Base-by-base conservation (phyloP, 1,140 invertebrate species). In the Polypedilum pembai region DNA sequence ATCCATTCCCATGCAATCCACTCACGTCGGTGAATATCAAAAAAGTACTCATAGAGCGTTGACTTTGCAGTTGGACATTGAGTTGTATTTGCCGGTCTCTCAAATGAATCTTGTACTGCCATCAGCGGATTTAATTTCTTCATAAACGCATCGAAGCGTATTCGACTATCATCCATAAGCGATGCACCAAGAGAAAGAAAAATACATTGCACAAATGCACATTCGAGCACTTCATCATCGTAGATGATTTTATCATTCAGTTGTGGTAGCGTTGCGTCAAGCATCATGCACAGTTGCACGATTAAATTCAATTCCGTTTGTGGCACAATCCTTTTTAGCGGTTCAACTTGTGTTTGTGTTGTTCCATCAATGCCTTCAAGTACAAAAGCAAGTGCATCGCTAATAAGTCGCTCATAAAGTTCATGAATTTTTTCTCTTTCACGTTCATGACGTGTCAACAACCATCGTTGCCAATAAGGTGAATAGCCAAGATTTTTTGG, bases 1-100 rank as follows among this genome's bases (percentile, higher is more conserved):
- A 93, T 78, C 83, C 87, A 88, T 75, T 88, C 87, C 93, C 94
- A 96, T 7, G 93, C 89, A n/a, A 90, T 85, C 94, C 94, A 97
- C n/a, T 85, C 82, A 77, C 83, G 82, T n/a, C 87, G 83, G 12
- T 88, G 81, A 7, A 88, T 77, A 78, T 94, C 90, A 78, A 93
- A 87, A 79, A 87, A 89, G 79, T 95, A 96, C 76, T 96, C 92
- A 81, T 90, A 96, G 7, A 95, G 81, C 0, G 88, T 87, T 0
- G 87, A 85, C 76, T 87, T 87, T 3, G 80, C 80, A 74, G 83
- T 86, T 0, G 94, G 94, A 33, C 78, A 77, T 79, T 83, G 83
- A 87, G 90, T 86, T 74, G 85, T 85, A 3, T 84, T 85, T 12
- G 91, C 92, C 75, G 86, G 86, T 74, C 88, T 87, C 24, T 89